Evolutionary conservation across 2,797 vertebrate genomes (phyloP), one percentile per base, ranked within the genome.

Genomic region (Nothura maculosa): DNA sequence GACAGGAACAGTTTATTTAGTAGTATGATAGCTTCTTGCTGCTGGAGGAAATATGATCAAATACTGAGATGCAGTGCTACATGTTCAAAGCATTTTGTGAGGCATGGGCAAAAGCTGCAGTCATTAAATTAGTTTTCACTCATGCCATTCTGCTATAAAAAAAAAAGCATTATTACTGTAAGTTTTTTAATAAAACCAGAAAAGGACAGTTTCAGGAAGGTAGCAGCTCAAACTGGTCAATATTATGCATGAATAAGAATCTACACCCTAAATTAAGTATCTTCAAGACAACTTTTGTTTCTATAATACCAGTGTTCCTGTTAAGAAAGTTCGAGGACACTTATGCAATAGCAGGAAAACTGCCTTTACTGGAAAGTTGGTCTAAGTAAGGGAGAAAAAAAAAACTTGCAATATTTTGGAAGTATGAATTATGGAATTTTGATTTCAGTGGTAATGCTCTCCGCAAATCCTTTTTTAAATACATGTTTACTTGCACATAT

Each of bases 51-150:
- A 6, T 6, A 3, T 2, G 14, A 28, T 19, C 19, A 8, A 24
- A 6, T 15, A 6, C 27, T 4, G 3, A 7, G 9, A 40, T 2
- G 8, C 1, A 6, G 48, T 63, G 20, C n/a, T 4, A 6, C 2
- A 3, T 4, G 1, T 12, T 13, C 52, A 11, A 25, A n/a, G 54
- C 19, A 55, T 55, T 55, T n/a, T 55, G 4, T 55, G n/a, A 55
- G 54, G 17, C 54, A 55, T n/a, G 18, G 54, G 11, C n/a, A 55
- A n/a, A 55, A 19, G 18, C 30, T n/a, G 10, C 30, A 55, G 30
- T n/a, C 30, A 55, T n/a, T 28, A 55, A 55, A 55, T n/a, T n/a
- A 55, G 30, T 18, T 55, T 55, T 55, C 30, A 20, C 10, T n/a
- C 54, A 55, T 55, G 54, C 30, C 54, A 55, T 55, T 18, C 54